phyloP scores from a whole-genome alignment of 2,888 invertebrate genomes.

The Adineta ricciae region DNA sequence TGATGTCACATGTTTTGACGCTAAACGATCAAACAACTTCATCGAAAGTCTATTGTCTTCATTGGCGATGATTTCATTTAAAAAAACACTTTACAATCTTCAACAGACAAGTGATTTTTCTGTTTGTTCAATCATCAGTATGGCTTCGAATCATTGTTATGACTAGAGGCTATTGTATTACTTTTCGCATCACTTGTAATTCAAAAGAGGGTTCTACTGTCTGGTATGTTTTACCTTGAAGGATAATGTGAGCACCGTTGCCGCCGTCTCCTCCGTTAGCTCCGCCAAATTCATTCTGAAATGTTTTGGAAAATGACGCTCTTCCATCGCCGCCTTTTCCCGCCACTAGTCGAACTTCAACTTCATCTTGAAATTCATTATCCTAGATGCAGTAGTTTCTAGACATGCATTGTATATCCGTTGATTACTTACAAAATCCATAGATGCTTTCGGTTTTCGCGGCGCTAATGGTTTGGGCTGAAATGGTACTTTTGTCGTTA shows the following conservation, averaged over 20 bases:
- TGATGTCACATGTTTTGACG: slow-evolving; percentile 23
- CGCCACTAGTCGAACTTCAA: slow-evolving; percentile 39
- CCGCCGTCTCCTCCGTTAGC: slow-evolving; percentile 96
- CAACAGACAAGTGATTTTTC: too few species aligned
- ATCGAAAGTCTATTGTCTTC: too few species aligned
- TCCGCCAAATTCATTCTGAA: slow-evolving; percentile 75
- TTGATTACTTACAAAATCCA: neutral
- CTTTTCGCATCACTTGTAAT: too few species aligned
- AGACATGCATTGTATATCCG: neutral
- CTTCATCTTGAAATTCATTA: slow-evolving; percentile 15
- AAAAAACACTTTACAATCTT: too few species aligned
- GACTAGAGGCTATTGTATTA: too few species aligned
- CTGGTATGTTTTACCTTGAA: slow-evolving; percentile 54
- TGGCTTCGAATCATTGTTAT: too few species aligned
- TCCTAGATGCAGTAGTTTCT: neutral
- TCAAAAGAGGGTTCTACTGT: too few species aligned
- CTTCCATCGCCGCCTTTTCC: slow-evolving; percentile 88
- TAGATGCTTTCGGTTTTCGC: neutral
- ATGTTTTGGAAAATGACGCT: slow-evolving; percentile 71
- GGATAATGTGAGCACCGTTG: slow-evolving; percentile 81
- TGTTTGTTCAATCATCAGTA: too few species aligned
- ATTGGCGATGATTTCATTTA: too few species aligned
- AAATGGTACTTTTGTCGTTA: neutral
- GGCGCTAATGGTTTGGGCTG: slow-evolving; percentile 10
- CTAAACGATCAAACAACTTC: neutral